These are phyloP conservation scores for Notiomystis cincta DNA, from an alignment of 2,113 vertebrate genomes.

Conservation along the genomic window DNA sequence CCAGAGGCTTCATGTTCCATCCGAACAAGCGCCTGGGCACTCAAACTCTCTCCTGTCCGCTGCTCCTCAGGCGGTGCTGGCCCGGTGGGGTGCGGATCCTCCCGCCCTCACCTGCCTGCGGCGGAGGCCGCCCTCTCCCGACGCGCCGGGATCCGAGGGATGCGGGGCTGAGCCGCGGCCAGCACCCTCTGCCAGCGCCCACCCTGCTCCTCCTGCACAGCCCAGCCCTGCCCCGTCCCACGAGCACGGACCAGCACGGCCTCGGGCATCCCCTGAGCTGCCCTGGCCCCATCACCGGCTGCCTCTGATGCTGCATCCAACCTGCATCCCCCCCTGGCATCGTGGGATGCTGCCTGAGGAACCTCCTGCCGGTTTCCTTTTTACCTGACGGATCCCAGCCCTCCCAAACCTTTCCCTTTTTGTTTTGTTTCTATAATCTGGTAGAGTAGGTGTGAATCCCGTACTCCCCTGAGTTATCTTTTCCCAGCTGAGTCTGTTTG, in stretches of 20 bases:
- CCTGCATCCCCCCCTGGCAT: neutral
- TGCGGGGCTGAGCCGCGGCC: neutral
- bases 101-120: accelerated
- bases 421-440: neutral
- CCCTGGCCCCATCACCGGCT: accelerated
- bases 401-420: neutral
- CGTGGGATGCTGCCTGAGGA: neutral
- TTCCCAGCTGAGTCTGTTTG: neutral
- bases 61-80: neutral
- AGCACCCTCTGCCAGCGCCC: neutral
- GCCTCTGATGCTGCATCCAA: accelerated
- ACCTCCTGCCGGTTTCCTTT: neutral
- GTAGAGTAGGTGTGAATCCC: neutral
- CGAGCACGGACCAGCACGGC: accelerated
- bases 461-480: neutral
- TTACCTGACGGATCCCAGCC: accelerated
- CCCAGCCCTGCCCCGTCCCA: accelerated
- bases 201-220: neutral
- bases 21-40: neutral
- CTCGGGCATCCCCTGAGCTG: accelerated
- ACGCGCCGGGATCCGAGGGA: neutral
- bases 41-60: neutral
- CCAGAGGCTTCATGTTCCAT: neutral
- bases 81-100: neutral
- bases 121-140: slow-evolving; percentile 56